Evolutionary conservation across 2,797 vertebrate species (phyloP), one percentile per base, ranked within the genome.

Genomic region (Cyprinella venusta): DNA sequence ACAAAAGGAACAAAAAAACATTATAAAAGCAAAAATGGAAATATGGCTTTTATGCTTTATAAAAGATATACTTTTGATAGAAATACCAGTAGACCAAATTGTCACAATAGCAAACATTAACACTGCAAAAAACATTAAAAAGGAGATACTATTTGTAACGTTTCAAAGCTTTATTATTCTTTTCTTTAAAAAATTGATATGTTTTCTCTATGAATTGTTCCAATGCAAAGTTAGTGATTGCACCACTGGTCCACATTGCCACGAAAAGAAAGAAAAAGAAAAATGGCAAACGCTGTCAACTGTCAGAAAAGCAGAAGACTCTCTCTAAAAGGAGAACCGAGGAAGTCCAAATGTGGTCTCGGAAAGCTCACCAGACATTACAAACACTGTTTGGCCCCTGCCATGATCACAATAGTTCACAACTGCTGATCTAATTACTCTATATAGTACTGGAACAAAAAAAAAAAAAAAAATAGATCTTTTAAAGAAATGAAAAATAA

Each of bases 1-100:
- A 83, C 59, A 79, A 86, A 85, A 84, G 18, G 76, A 79, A 36
- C 52, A 79, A 80, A 80, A 84, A 88, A 84, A 88, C 80, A 83
- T 81, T 87, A 87, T 90, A 81, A 78, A 89, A 88, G 61, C 79
- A 88, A 86, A 88, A 83, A 88, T 76, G 79, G 52, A 85, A 76
- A 87, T 94, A 94, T 95, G 93, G 94, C 92, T 94, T 91, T 80
- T 85, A 84, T 86, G 90, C 84, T 90, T 88, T 86, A 92, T 69
- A 91, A 80, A 80, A 92, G 45, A 86, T 63, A 87, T 88, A 54
- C 61, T 67, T 79, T 85, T 79, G 81, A 89, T 80, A 86, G 83
- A 88, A 80, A 85, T 87, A 61, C 59, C 63, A 83, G 82, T 50
- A 90, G 76, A 84, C 84, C 72, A 87, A 88, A 85, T 88, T 80